These are phyloP conservation scores for Drosophila repleta DNA, from an alignment of 1,140 invertebrate species.

Conservation along the genomic window DNA sequence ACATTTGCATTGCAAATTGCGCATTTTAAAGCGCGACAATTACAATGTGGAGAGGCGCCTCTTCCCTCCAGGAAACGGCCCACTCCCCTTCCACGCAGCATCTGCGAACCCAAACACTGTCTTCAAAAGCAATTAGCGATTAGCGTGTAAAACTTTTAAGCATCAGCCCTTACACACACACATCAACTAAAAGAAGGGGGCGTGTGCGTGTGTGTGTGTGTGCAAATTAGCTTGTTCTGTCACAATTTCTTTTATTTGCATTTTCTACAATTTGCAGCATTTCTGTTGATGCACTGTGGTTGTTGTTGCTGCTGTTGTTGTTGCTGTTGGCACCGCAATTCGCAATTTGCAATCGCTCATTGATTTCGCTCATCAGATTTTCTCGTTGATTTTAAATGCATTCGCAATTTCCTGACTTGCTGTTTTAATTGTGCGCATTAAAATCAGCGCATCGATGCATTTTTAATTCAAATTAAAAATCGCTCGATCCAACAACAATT, in stretches of 20 bases:
- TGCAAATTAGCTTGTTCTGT: conserved; percentile 67
- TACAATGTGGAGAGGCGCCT: conserved; percentile 42
- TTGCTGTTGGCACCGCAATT: conserved; percentile 36
- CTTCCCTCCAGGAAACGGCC: neutral
- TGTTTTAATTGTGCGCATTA: conserved; percentile 78
- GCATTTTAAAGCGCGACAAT: conserved; percentile 78
- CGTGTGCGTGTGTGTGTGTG: conserved; percentile 23
- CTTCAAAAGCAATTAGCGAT: conserved; percentile 79
- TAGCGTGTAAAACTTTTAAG: conserved; percentile 70
- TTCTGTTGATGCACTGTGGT: conserved; percentile 22
- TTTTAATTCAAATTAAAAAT: conserved; percentile 79
- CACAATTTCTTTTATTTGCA: conserved; percentile 55
- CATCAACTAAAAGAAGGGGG: neutral
- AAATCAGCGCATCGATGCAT: conserved; percentile 75
- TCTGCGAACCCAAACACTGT: conserved; percentile 33
- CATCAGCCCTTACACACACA: conserved; percentile 15
- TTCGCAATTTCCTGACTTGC: conserved; percentile 78
- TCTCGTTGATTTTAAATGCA: conserved; percentile 71
- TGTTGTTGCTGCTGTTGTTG: conserved; percentile 20
- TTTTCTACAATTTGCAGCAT: conserved; percentile 28
- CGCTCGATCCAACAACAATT: conserved; percentile 18
- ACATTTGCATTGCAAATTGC: conserved; percentile 82
- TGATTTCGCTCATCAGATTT: conserved; percentile 69
- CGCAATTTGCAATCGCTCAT: conserved; percentile 74
- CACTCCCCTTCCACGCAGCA: neutral